Conservation (phyloP, 1,140 invertebrate genomes). For the Platyura marginata region DNA sequence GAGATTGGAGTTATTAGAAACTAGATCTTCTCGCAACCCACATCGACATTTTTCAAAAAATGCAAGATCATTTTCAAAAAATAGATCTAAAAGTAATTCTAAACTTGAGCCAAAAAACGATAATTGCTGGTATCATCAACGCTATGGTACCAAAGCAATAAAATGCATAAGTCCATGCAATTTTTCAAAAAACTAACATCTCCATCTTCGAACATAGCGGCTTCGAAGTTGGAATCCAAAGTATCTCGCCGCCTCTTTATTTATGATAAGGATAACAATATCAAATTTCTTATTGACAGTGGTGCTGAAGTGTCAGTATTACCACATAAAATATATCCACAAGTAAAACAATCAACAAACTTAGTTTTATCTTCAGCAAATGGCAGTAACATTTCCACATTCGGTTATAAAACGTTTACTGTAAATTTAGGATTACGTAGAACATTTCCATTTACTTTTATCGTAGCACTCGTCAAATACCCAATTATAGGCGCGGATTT, state of each 20-base stretch:
- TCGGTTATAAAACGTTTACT: background rate
- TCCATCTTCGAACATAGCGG: too few species aligned
- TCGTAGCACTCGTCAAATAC: conserved; percentile 19
- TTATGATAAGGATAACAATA: background rate
- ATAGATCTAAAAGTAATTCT: too few species aligned
- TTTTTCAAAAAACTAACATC: too few species aligned
- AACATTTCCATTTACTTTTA: conserved; percentile 17
- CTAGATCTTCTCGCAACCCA: too few species aligned
- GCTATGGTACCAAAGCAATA: too few species aligned
- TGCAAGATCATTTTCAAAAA: too few species aligned
- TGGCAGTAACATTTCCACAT: background rate
- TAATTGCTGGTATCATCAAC: too few species aligned
- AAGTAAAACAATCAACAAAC: background rate
- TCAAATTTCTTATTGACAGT: background rate
- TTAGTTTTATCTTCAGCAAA: background rate
- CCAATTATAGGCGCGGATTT: conserved; percentile 1
- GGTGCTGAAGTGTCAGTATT: conserved; percentile 2
- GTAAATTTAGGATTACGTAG: background rate
- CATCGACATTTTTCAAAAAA: too few species aligned
- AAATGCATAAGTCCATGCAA: too few species aligned
- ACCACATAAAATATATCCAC: background rate
- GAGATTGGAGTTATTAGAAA: too few species aligned
- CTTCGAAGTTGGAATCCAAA: too few species aligned
- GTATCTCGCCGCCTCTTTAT: conserved; percentile 1
- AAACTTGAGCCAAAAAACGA: too few species aligned